Evolutionary conservation across 2,888 invertebrate species (phyloP).

Genomic region (Hyalella azteca): DNA sequence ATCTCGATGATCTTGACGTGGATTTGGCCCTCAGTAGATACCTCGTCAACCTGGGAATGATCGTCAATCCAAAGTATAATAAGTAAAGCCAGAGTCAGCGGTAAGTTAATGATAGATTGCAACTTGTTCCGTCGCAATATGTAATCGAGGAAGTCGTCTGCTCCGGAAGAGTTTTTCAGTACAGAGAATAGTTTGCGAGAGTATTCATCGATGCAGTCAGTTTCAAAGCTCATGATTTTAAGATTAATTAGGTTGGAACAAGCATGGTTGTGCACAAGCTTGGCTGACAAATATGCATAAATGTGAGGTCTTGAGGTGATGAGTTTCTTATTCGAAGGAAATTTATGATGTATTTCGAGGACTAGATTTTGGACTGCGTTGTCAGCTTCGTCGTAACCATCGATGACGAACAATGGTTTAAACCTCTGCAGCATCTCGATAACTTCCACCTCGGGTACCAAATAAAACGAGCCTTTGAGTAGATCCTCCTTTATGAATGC

Average conservation of each 20-base stretch:
- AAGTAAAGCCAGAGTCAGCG: not conserved
- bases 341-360: not conserved
- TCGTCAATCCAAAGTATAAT: not conserved
- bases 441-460: not conserved
- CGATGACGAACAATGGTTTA: not conserved
- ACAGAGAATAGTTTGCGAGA: not conserved
- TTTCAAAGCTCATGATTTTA: not conserved
- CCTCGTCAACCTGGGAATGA: not conserved
- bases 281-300: not conserved
- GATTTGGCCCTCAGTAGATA: not conserved
- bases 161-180: not conserved
- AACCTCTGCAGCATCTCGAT: not conserved
- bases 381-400: conserved; percentile 1
- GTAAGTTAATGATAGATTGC: not conserved
- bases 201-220: not conserved
- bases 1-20: not conserved
- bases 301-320: not conserved
- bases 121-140: not conserved
- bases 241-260: no score
- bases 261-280: no score
- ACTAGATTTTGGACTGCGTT: not conserved
- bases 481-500: not conserved
- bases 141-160: not conserved
- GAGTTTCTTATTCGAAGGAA: not conserved
- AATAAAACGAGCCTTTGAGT: not conserved